Conservation (phyloP, 2,888 invertebrate species). For the Linyphia triangularis region DNA sequence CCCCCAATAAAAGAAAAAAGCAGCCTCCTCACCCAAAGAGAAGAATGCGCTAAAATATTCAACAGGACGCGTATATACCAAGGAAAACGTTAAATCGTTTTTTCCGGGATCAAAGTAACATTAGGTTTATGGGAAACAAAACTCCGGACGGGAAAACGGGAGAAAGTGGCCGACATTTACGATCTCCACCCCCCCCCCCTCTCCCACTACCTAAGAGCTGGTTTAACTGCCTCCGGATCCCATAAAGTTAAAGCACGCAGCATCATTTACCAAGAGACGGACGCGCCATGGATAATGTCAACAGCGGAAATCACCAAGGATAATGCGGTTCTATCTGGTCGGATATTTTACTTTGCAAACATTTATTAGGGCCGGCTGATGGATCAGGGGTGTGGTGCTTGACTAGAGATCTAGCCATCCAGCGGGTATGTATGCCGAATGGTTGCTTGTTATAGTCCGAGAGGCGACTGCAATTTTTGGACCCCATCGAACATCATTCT, state of each 20-base stretch:
- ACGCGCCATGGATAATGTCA: too few species aligned
- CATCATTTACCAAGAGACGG: constrained; percentile 46
- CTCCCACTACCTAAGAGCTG: too few species aligned
- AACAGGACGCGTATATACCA: constrained; percentile 29
- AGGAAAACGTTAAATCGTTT: constrained; percentile 6
- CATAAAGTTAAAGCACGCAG: constrained; percentile 46
- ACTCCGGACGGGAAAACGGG: constrained; percentile 57
- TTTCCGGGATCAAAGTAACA: constrained; percentile 54
- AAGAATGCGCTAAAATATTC: constrained; percentile 56
- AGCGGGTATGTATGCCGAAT: too few species aligned
- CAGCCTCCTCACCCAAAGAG: neutral
- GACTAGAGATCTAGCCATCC: too few species aligned
- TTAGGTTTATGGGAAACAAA: constrained; percentile 64
- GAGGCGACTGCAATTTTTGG: too few species aligned
- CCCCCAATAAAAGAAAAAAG: neutral
- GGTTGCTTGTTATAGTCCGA: too few species aligned
- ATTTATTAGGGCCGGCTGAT: too few species aligned
- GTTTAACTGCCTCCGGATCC: constrained; percentile 54
- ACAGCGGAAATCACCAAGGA: too few species aligned
- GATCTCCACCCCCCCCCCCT: constrained; percentile 20
- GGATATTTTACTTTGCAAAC: too few species aligned
- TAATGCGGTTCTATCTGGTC: too few species aligned
- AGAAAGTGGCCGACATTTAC: constrained; percentile 47
- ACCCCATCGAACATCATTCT: too few species aligned
- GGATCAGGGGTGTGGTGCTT: too few species aligned